A percentile compares a stretch with the other conserved stretches of the same genome.
Evolutionary conservation across 2,888 invertebrate genomes (phyloP).

Genomic region (Muschampia plurimacula): DNA sequence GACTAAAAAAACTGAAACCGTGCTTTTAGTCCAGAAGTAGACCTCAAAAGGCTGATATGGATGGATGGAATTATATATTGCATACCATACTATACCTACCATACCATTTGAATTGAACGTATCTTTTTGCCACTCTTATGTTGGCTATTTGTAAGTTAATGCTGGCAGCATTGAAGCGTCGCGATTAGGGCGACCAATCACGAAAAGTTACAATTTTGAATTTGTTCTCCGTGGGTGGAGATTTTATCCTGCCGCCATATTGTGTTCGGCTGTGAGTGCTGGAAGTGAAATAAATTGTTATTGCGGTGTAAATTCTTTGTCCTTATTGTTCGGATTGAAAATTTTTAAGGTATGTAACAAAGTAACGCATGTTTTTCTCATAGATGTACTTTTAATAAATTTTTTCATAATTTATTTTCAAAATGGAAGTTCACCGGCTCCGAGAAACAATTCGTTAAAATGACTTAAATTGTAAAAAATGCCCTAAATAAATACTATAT

Average conservation of each 20-base stretch:
- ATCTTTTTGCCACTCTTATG: background rate
- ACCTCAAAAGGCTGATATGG: no score
- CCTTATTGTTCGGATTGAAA: conserved; percentile 74
- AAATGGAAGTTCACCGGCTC: conserved; percentile 32
- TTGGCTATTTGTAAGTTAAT: conserved; percentile 38
- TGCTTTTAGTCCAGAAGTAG: no score
- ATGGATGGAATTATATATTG: no score
- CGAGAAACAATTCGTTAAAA: conserved; percentile 18
- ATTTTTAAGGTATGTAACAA: conserved; percentile 70
- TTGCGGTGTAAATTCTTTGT: conserved; percentile 78
- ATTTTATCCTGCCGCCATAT: conserved; percentile 82
- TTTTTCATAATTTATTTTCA: conserved; percentile 12
- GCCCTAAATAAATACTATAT: no score
- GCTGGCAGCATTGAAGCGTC: conserved; percentile 77
- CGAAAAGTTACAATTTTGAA: conserved; percentile 74
- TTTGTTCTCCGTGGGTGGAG: conserved; percentile 77
- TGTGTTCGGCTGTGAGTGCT: conserved; percentile 83
- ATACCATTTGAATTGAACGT: no score
- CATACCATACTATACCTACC: no score
- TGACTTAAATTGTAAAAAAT: background rate
- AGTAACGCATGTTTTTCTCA: conserved; percentile 75
- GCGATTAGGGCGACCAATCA: conserved; percentile 68
- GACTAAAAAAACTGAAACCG: no score
- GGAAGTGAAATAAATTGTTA: conserved; percentile 71
- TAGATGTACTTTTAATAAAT: conserved; percentile 47